Conservation (phyloP, 2,113 vertebrate genomes). For the Odocoileus virginianus region DNA sequence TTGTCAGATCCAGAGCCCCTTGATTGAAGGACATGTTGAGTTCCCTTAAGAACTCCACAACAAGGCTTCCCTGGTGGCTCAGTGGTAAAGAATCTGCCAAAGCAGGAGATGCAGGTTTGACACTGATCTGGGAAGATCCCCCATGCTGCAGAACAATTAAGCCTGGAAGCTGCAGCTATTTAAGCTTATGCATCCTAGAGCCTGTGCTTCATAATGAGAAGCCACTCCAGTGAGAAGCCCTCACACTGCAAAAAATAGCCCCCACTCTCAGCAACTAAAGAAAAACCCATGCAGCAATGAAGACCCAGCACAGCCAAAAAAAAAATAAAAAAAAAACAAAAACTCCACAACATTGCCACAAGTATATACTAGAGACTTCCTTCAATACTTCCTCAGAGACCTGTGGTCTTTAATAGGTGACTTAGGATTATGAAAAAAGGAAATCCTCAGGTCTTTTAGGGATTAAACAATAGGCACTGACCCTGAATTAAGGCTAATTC, state of each 20-base stretch:
- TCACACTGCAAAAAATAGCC: background rate
- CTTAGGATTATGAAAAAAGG: background rate
- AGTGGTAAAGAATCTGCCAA: background rate
- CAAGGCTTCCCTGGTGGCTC: background rate
- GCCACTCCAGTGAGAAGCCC: background rate
- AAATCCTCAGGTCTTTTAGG: background rate
- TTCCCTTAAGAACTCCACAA: background rate
- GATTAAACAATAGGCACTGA: background rate
- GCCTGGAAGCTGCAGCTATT: background rate
- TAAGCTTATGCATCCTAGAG: background rate
- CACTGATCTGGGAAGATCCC: background rate
- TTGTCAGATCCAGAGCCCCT: background rate
- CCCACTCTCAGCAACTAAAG: background rate
- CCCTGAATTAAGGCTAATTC: background rate
- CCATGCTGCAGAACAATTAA: background rate
- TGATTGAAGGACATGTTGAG: background rate
- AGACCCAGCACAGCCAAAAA: background rate
- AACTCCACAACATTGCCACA: background rate
- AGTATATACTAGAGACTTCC: background rate
- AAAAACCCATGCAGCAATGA: background rate
- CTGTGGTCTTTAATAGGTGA: background rate
- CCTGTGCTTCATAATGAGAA: background rate
- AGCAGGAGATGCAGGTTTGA: background rate
- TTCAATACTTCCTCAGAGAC: background rate
- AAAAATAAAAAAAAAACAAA: no score